These are phyloP conservation scores for Pseudoips prasinana DNA, from an alignment of 2,888 invertebrate genomes.

Conservation along the genomic window DNA sequence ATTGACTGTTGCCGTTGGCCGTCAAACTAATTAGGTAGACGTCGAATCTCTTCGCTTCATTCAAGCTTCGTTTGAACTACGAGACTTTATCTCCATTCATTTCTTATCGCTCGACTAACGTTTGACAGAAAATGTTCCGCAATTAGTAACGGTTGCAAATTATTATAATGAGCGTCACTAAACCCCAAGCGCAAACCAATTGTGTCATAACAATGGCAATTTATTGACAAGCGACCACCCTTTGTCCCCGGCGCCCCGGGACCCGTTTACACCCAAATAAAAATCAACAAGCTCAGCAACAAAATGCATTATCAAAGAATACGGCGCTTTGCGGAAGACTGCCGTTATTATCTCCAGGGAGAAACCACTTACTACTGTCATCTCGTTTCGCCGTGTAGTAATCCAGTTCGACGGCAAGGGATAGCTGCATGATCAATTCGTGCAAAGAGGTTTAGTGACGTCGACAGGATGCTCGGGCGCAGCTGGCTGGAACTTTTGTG, in stretches of 20 bases:
- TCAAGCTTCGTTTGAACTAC: conserved; percentile 11
- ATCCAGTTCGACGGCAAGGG: conserved; percentile 42
- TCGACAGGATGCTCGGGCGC: conserved; percentile 78
- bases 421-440: conserved; percentile 63
- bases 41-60: conserved; percentile 6
- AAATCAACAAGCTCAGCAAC: conserved; percentile 55
- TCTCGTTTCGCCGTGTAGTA: conserved; percentile 46
- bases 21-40: conserved; percentile 14
- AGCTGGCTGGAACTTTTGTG: conserved; percentile 76
- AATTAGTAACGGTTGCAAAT: conserved; percentile 43
- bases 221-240: conserved; percentile 56
- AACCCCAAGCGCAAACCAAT: conserved; percentile 41
- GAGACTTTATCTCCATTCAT: conserved; percentile 25
- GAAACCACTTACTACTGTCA: conserved; percentile 42
- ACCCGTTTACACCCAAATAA: conserved; percentile 51
- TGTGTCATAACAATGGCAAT: conserved; percentile 64
- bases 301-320: conserved; percentile 63
- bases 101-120: conserved; percentile 17
- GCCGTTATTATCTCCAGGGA: conserved; percentile 62
- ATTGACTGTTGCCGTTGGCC: too few relatives aligned
- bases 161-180: conserved; percentile 31
- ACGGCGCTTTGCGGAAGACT: conserved; percentile 66
- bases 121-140: conserved; percentile 27
- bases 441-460: conserved; percentile 70
- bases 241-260: conserved; percentile 41